Percentiles rank a stretch among this genome's conserved stretches.
Conservation (phyloP, 2,113 vertebrate genomes). For the Neogale vison region DNA sequence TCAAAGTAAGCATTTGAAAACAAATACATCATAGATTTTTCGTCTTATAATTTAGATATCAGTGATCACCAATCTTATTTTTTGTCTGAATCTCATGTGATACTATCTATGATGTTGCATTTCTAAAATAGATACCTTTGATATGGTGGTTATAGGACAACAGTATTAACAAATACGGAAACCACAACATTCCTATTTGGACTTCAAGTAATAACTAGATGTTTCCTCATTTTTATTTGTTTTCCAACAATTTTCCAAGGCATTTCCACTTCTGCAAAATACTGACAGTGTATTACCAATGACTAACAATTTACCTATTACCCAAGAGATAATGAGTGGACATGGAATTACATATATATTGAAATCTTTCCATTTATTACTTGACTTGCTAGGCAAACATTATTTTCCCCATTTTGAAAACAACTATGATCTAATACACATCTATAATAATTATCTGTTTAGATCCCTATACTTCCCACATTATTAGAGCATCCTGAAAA, state of each 20-base stretch:
- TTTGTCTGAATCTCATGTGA: background rate
- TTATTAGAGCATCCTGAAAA: background rate
- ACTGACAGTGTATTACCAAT: background rate
- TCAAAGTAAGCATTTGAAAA: background rate
- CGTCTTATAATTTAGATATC: background rate
- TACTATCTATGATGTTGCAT: background rate
- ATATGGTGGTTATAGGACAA: background rate
- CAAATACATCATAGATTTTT: background rate
- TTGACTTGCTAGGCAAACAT: background rate
- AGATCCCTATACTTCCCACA: background rate
- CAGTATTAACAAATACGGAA: background rate
- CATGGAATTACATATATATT: background rate
- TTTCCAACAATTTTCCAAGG: background rate
- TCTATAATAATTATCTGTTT: background rate
- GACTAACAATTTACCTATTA: background rate
- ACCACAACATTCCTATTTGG: background rate
- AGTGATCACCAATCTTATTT: background rate
- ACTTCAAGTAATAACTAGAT: background rate
- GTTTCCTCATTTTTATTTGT: background rate
- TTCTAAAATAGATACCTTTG: constrained; percentile 9
- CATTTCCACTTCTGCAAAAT: constrained; percentile 18
- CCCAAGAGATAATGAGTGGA: background rate
- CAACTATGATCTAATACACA: background rate
- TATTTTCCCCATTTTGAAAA: background rate
- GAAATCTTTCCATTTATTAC: background rate